Evolutionary conservation across 1,140 invertebrate species (phyloP), one percentile per base, ranked within the genome.

Genomic region (Druon quercuslanigerum): DNA sequence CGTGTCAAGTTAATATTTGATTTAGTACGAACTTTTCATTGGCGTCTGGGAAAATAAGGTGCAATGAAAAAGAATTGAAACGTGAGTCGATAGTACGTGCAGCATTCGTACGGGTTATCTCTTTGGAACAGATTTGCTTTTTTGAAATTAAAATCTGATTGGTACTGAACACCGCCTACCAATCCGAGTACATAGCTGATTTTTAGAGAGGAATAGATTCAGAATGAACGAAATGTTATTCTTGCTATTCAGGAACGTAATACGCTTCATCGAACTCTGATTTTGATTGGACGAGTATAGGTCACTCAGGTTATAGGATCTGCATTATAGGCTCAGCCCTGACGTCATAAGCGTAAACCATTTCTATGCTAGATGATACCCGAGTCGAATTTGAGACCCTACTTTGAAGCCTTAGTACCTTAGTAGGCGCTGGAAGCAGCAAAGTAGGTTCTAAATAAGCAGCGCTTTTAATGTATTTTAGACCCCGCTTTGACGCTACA

Each of bases 341-440:
- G 74, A 75, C 79, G 72, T 77, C 72, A 77, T 80, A 80, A 80
- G 77, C 72, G 73, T 80, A 77, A 50, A 79, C 56, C 50, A 50
- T 75, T 50, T 75, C 70, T 71, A 54, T 72, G 72, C 74, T 70
- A 46, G 20, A 56, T 60, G 7, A 72, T 70, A 73, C n/a, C n/a
- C n/a, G n/a, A n/a, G n/a, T n/a, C n/a, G n/a, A n/a, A n/a, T n/a
- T n/a, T n/a, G n/a, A n/a, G n/a, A n/a, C n/a, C n/a, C n/a, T n/a
- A n/a, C n/a, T n/a, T n/a, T n/a, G n/a, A n/a, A n/a, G n/a, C n/a
- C n/a, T n/a, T n/a, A n/a, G n/a, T n/a, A n/a, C n/a, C n/a, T n/a
- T n/a, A n/a, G n/a, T n/a, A n/a, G n/a, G n/a, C n/a, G n/a, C n/a
- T n/a, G n/a, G n/a, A n/a, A n/a, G n/a, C n/a, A n/a, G n/a, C n/a